phyloP scores from a whole-genome alignment of 1,140 invertebrate genomes.

The Cephus cinctus region DNA sequence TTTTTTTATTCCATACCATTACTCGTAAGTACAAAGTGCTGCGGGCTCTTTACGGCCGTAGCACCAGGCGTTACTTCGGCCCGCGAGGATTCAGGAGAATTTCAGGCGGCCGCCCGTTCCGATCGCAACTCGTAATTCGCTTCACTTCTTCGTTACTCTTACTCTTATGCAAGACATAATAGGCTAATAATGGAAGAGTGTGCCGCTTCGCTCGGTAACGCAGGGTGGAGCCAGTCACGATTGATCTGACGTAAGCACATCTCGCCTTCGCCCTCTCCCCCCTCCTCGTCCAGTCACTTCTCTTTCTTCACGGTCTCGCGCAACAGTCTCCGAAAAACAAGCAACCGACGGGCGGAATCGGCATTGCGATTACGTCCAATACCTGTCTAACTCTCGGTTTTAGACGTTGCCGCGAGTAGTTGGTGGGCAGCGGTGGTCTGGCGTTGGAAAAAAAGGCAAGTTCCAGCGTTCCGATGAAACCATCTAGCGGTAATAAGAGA shows the following conservation, averaged over 20 bases:
- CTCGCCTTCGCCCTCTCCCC: conserved; percentile 28
- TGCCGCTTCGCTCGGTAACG: conserved; percentile 29
- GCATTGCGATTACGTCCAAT: conserved; percentile 12
- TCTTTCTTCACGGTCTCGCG: conserved; percentile 6
- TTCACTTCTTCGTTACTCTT: conserved; percentile 36
- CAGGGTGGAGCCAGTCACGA: conserved; percentile 53
- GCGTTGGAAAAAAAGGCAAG: too few relatives aligned
- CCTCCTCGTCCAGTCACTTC: conserved; percentile 19
- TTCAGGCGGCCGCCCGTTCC: conserved; percentile 26
- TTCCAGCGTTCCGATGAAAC: too few relatives aligned
- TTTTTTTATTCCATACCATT: too few relatives aligned
- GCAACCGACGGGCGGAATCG: too few relatives aligned
- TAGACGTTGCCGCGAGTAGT: conserved; percentile 23
- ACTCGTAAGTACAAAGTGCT: too few relatives aligned
- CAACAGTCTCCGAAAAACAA: too few relatives aligned
- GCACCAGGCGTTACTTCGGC: too few relatives aligned
- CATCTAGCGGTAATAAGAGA: too few relatives aligned
- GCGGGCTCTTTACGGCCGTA: too few relatives aligned
- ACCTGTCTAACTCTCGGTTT: conserved; percentile 8
- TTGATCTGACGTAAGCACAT: conserved; percentile 51
- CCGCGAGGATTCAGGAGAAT: too few relatives aligned
- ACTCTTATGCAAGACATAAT: conserved; percentile 55
- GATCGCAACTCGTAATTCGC: conserved; percentile 17
- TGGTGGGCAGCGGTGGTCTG: too few relatives aligned
- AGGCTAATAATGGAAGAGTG: conserved; percentile 48